Percentiles rank a stretch among this genome's conserved stretches.
These are phyloP conservation scores for Cheilosia variabilis DNA, from an alignment of 2,888 invertebrate species.

Conservation along the genomic window DNA sequence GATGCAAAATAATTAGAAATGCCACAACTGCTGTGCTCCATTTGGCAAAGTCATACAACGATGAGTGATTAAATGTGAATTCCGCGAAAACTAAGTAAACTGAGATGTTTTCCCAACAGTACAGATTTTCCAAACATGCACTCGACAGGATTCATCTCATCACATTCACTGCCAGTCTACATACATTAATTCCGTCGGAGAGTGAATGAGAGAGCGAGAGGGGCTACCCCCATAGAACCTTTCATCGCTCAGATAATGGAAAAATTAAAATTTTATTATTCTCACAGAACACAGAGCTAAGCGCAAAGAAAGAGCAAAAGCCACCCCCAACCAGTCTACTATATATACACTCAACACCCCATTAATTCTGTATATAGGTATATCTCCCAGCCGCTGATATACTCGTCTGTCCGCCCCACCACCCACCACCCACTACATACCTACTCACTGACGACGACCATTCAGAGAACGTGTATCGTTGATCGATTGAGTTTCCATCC, in stretches of 20 bases:
- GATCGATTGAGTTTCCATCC: conserved; percentile 73
- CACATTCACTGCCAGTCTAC: conserved; percentile 15
- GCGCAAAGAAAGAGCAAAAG: conserved; percentile 47
- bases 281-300: conserved; percentile 36
- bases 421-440: conserved; percentile 30
- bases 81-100: conserved; percentile 43
- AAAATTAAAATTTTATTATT: conserved; percentile 75
- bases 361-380: conserved; percentile 65
- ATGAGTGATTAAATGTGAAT: conserved; percentile 47
- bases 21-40: conserved; percentile 30
- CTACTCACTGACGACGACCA: conserved; percentile 64
- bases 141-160: conserved; percentile 12
- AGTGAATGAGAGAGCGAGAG: background rate
- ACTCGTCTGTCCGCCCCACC: conserved; percentile 27
- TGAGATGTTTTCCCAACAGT: conserved; percentile 38
- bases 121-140: conserved; percentile 29
- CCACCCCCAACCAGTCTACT: conserved; percentile 40
- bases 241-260: conserved; percentile 75
- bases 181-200: conserved; percentile 5
- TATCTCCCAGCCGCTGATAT: conserved; percentile 4
- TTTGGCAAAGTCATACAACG: conserved; percentile 25
- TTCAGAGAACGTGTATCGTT: conserved; percentile 72
- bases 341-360: conserved; percentile 51
- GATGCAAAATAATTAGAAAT: conserved; percentile 41
- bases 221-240: conserved; percentile 41